A percentile compares a stretch with the other conserved stretches of the same genome.
phyloP scores from a whole-genome alignment of 1,140 invertebrate genomes.

The Eubasilissa regina region DNA sequence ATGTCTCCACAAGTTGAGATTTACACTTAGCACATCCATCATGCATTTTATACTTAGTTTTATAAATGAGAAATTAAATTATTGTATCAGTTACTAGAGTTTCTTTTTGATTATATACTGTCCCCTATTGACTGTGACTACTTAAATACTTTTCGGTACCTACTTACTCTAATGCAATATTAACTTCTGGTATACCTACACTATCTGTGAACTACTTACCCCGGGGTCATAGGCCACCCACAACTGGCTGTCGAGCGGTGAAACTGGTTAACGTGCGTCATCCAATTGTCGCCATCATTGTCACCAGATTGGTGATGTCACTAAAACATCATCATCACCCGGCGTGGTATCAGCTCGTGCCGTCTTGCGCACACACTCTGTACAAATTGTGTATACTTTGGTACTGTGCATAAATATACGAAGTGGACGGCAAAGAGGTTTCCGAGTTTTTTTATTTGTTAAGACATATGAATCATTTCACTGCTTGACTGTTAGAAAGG shows the following conservation, averaged over 20 bases:
- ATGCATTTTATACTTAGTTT: too few relatives aligned
- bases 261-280: constrained; percentile 42
- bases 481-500: too few relatives aligned
- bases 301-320: constrained; percentile 42
- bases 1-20: too few relatives aligned
- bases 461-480: too few relatives aligned
- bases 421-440: too few relatives aligned
- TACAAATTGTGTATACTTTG: too few relatives aligned
- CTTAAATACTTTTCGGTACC: background rate
- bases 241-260: constrained; percentile 25
- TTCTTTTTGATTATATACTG: background rate
- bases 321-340: constrained; percentile 6
- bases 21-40: too few relatives aligned
- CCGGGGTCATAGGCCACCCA: constrained; percentile 30
- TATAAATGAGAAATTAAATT: too few relatives aligned
- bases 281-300: constrained; percentile 23
- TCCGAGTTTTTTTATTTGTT: too few relatives aligned
- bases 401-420: too few relatives aligned
- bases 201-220: constrained; percentile 10
- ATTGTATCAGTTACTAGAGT: too few relatives aligned
- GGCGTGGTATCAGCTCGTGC: constrained; percentile 3
- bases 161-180: background rate
- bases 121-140: constrained; percentile 1
- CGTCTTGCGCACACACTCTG: background rate
- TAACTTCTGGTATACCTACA: background rate